Conservation (phyloP, 2,888 invertebrate species). For the Uloborus plumipes region DNA sequence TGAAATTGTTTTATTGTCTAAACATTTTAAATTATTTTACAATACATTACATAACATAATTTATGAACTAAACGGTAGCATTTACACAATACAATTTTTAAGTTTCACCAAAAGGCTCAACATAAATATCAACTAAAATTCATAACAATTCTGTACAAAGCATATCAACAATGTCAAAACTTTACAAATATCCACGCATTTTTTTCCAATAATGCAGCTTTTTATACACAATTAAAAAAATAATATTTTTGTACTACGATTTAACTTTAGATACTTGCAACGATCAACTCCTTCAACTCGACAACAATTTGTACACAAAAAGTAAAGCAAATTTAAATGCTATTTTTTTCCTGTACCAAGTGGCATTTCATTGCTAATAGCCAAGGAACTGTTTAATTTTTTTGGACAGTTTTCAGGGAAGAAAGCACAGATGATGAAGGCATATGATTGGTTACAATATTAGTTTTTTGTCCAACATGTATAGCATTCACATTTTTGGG, state of each 20-base stretch:
- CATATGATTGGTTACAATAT: conserved; percentile 8
- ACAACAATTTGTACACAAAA: too few species aligned
- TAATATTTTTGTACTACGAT: too few species aligned
- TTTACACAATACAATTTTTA: too few species aligned
- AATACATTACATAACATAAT: conserved; percentile 33
- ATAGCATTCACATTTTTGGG: conserved; percentile 25
- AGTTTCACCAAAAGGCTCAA: too few species aligned
- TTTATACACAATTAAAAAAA: too few species aligned
- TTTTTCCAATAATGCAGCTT: too few species aligned
- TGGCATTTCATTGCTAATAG: too few species aligned
- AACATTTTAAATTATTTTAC: conserved; percentile 38
- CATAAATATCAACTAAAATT: too few species aligned
- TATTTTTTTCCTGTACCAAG: too few species aligned
- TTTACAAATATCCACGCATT: not conserved
- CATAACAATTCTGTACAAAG: not conserved
- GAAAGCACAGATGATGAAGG: conserved; percentile 4
- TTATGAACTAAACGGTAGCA: conserved; percentile 3
- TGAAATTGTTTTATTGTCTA: conserved; percentile 51
- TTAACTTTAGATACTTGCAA: too few species aligned
- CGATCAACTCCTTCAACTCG: too few species aligned
- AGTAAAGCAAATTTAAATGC: too few species aligned
- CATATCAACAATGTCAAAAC: not conserved
- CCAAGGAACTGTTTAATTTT: conserved; percentile 17
- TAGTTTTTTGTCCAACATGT: conserved; percentile 5
- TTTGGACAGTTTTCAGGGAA: conserved; percentile 24